These are phyloP conservation scores for Tetheella fluctuosa DNA, from an alignment of 2,888 invertebrate species.

Conservation along the genomic window DNA sequence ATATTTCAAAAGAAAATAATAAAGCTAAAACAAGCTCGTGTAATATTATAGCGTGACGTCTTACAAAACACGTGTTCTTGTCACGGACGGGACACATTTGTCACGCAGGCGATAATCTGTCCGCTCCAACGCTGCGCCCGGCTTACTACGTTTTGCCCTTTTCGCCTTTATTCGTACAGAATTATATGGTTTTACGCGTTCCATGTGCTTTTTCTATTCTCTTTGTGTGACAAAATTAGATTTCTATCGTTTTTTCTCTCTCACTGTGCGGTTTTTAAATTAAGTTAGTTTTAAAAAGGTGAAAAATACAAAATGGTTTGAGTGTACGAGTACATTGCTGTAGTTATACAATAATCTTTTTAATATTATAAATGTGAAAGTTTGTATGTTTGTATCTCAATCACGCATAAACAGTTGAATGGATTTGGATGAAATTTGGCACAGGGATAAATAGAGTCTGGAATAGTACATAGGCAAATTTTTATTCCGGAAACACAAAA, in stretches of 20 bases:
- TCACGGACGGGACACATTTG: slow-evolving; percentile 36
- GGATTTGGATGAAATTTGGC: too few relatives aligned
- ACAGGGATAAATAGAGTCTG: too few relatives aligned
- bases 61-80: slow-evolving; percentile 34
- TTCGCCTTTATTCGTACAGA: slow-evolving; percentile 11
- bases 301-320: too few relatives aligned
- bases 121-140: slow-evolving; percentile 10
- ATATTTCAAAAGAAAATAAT: slow-evolving; percentile 33
- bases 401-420: too few relatives aligned
- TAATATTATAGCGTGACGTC: slow-evolving; percentile 27
- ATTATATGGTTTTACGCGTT: slow-evolving; percentile 17
- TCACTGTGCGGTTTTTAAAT: slow-evolving; percentile 6
- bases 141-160: slow-evolving; percentile 17
- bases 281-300: background rate
- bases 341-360: too few relatives aligned
- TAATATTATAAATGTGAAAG: too few relatives aligned
- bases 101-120: slow-evolving; percentile 29
- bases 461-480: too few relatives aligned
- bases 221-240: slow-evolving; percentile 19
- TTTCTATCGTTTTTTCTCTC: slow-evolving; percentile 13
- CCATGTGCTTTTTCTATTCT: slow-evolving; percentile 15
- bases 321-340: too few relatives aligned
- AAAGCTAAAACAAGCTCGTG: slow-evolving; percentile 22
- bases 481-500: too few relatives aligned
- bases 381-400: too few relatives aligned